A percentile compares a stretch with the other conserved stretches of the same genome.
Conservation (phyloP, 2,113 vertebrate genomes). For the Lagopus muta region DNA sequence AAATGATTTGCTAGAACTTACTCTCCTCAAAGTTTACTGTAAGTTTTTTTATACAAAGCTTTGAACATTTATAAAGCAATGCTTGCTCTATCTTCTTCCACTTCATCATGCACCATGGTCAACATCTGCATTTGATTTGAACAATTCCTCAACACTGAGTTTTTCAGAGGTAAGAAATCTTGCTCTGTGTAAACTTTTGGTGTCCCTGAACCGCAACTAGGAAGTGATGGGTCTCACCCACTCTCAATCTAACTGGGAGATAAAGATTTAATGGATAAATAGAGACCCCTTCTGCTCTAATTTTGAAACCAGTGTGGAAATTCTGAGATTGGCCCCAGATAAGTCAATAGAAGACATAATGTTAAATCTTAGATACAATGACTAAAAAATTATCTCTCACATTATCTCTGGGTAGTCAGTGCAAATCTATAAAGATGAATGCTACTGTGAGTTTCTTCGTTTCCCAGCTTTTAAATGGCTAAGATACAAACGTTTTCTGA, state of each 20-base stretch:
- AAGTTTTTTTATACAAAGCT: not conserved
- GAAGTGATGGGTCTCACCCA: not conserved
- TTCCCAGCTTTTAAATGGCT: not conserved
- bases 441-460: not conserved
- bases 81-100: not conserved
- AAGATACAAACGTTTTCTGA: not conserved
- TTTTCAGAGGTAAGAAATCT: not conserved
- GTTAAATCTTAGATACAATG: not conserved
- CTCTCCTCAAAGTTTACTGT: not conserved
- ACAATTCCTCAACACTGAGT: not conserved
- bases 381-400: rapidly evolving
- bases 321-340: not conserved
- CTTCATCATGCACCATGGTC: not conserved
- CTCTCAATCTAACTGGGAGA: not conserved
- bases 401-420: not conserved
- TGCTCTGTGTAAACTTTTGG: not conserved
- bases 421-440: not conserved
- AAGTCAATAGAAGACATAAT: not conserved
- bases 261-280: not conserved
- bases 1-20: not conserved
- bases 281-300: not conserved
- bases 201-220: not conserved
- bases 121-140: not conserved
- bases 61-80: rapidly evolving
- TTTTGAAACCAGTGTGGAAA: not conserved